These are phyloP conservation scores for Ptiloglossa arizonensis DNA, from an alignment of 1,140 invertebrate species.

Conservation along the genomic window DNA sequence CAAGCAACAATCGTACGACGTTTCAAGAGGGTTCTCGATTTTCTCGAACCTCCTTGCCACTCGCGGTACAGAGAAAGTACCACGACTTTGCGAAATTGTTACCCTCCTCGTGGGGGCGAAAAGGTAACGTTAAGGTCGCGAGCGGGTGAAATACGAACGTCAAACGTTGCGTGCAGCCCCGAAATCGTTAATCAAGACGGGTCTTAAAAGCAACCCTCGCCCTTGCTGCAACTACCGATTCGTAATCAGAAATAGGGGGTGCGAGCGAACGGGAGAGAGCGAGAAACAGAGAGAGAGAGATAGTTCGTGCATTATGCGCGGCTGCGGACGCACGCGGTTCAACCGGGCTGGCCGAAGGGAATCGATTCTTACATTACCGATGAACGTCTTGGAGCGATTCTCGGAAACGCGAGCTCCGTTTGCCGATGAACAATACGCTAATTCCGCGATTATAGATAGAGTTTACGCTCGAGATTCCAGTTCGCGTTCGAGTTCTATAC, in stretches of 20 bases:
- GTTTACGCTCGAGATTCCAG: too few species aligned
- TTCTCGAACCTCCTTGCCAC: not conserved
- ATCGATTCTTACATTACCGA: constrained; percentile 31
- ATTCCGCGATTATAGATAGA: too few species aligned
- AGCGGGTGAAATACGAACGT: constrained; percentile 48
- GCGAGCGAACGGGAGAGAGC: too few species aligned
- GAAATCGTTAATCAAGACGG: constrained; percentile 65
- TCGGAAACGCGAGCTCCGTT: not conserved
- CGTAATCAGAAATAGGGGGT: constrained; percentile 23
- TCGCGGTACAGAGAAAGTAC: not conserved
- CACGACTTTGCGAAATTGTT: not conserved
- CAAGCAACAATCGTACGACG: too few species aligned
- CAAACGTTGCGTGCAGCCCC: constrained; percentile 61
- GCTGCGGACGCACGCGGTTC: constrained; percentile 1
- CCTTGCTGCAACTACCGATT: constrained; percentile 34
- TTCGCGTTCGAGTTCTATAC: too few species aligned
- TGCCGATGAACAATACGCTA: too few species aligned
- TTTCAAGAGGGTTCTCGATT: too few species aligned
- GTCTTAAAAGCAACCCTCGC: constrained; percentile 56
- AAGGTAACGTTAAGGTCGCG: not conserved
- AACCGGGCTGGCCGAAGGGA: not conserved
- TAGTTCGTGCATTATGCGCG: constrained; percentile 38
- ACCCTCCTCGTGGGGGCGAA: not conserved
- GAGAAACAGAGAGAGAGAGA: too few species aligned
- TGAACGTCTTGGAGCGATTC: not conserved